Percentiles rank a stretch among this genome's conserved stretches.
Conservation (phyloP, 2,113 vertebrate genomes). For the Thunnus maccoyii region DNA sequence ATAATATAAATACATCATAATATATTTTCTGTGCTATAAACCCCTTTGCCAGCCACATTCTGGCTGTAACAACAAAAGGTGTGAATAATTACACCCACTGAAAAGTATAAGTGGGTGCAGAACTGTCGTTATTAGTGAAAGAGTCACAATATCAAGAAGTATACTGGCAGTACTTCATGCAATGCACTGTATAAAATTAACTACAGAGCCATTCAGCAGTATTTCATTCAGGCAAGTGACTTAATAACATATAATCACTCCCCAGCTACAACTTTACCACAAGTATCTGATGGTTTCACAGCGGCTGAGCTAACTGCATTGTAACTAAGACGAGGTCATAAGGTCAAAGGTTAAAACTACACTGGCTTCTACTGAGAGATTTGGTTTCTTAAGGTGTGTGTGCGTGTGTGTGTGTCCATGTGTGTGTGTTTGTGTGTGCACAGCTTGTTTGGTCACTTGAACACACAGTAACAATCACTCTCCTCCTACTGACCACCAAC, state of each 20-base stretch:
- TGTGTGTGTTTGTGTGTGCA: constrained; percentile 2
- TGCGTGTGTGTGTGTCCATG: constrained; percentile 38
- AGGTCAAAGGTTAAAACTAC: constrained; percentile 84
- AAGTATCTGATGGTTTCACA: constrained; percentile 77
- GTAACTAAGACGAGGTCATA: constrained; percentile 79
- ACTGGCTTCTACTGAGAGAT: constrained; percentile 81
- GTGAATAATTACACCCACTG: not conserved
- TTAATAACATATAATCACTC: constrained; percentile 50
- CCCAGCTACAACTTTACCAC: constrained; percentile 64
- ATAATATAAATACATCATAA: no score
- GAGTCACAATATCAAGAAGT: not conserved
- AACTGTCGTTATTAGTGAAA: not conserved
- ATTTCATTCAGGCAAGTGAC: constrained; percentile 17
- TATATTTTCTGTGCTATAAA: no score
- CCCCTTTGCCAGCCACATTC: not conserved
- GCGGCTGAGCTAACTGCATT: constrained; percentile 55
- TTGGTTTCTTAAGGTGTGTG: constrained; percentile 76
- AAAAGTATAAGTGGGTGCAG: not conserved
- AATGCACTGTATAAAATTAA: not conserved
- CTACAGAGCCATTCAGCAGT: not conserved
- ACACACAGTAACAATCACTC: constrained; percentile 55
- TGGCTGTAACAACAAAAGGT: not conserved
- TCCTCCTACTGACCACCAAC: constrained; percentile 62
- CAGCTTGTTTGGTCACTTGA: constrained; percentile 42
- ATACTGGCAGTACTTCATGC: no score